These are phyloP conservation scores for Eretmocerus hayati DNA, from an alignment of 2,888 invertebrate genomes.

Conservation along the genomic window DNA sequence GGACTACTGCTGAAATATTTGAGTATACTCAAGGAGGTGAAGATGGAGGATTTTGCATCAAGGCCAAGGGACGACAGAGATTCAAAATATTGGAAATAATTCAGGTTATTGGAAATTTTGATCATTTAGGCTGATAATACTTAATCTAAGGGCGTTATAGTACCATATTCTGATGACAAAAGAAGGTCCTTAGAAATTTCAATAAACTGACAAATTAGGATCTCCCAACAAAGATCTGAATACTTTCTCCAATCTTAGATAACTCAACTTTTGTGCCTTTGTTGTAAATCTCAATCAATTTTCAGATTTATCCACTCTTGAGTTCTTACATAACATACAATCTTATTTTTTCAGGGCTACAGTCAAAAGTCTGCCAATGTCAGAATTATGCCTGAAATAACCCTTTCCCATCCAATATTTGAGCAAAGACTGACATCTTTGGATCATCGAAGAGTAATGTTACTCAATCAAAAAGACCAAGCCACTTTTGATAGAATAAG, in stretches of 20 bases:
- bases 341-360: constrained; percentile 24
- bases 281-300: background rate
- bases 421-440: constrained; percentile 41
- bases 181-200: no score
- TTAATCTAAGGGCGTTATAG: no score
- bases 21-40: constrained; percentile 52
- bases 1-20: constrained; percentile 46
- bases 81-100: constrained; percentile 55
- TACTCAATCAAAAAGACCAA: constrained; percentile 27
- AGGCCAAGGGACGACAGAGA: constrained; percentile 71
- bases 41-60: constrained; percentile 54
- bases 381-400: constrained; percentile 62
- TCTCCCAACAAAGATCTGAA: no score
- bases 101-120: constrained; percentile 21
- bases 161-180: background rate
- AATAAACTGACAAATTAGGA: no score
- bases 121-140: no score
- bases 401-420: constrained; percentile 52
- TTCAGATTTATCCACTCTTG: background rate
- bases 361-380: constrained; percentile 48
- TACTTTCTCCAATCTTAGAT: no score
- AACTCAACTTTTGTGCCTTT: no score
- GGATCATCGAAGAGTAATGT: constrained; percentile 32
- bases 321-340: no score
- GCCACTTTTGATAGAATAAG: constrained; percentile 35